phyloP scores from a whole-genome alignment of 2,113 vertebrate genomes.

The Strix aluco region DNA sequence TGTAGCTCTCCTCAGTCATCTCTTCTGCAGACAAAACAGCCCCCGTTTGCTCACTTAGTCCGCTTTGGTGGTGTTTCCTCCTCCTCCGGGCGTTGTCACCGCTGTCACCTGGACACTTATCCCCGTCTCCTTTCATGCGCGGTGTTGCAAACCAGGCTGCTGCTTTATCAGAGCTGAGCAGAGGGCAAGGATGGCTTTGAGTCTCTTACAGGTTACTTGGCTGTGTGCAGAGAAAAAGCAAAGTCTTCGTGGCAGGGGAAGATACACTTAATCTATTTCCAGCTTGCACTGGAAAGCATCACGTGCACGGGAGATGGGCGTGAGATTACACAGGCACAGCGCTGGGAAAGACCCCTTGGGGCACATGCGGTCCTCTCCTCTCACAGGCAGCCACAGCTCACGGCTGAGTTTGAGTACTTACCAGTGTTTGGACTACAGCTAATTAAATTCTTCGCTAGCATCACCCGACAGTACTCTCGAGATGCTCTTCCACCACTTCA shows the following conservation, averaged over 20 bases:
- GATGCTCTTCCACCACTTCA: neutral
- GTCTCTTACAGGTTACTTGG: neutral
- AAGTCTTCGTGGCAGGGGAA: neutral
- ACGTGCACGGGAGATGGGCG: fast-evolving
- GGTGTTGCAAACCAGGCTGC: neutral
- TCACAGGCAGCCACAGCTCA: neutral
- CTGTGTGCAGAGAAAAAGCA: neutral
- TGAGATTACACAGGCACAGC: fast-evolving
- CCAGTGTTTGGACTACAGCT: neutral
- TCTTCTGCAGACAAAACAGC: neutral
- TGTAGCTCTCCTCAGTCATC: neutral
- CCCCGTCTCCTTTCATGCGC: neutral
- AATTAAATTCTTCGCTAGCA: neutral
- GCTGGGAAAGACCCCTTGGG: fast-evolving
- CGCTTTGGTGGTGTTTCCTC: neutral
- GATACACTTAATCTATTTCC: fast-evolving
- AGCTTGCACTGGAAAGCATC: neutral
- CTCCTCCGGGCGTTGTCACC: neutral
- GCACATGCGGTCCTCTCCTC: neutral
- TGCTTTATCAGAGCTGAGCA: neutral
- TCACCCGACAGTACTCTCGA: fast-evolving
- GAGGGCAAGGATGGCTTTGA: neutral
- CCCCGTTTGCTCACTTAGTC: neutral
- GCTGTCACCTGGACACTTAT: neutral
- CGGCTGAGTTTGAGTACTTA: neutral